Evolutionary conservation across 2,797 vertebrate species (phyloP), one percentile per base, ranked within the genome.

Genomic region (Agapornis canus): DNA sequence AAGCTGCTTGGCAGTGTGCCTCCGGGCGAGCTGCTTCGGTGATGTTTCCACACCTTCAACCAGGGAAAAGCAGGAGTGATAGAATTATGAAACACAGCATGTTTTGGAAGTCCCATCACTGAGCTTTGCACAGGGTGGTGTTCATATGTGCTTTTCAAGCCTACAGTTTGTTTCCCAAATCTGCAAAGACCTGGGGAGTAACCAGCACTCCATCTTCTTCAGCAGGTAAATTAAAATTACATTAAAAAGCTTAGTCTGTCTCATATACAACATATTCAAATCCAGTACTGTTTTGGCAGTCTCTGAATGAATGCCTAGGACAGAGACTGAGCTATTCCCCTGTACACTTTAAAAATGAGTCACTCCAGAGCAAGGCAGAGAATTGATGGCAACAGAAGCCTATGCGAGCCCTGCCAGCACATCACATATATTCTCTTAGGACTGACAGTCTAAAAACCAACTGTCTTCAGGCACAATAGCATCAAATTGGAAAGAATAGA

Each of bases 1-100:
- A 92, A 96, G 78, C 75, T 69, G 23, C 66, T 95, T 96, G 94
- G 94, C 91, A 92, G 73, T 3, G 0, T 92, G 65, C 94, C 91
- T 94, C 0, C 4, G 39, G 47, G 59, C 1, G 0, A 94, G 61
- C 40, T 76, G 54, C 87, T 96, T 85, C 89, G 40, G 0, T 79
- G 82, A 60, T n/a, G 60, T 87, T 92, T 95, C 66, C 82, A 90
- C 39, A 82, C 61, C 73, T 94, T 94, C 70, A 82, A 23, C 37
- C 66, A 71, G 52, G 51, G 66, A 89, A 69, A 89, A 94, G 82
- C 31, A 66, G 59, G 52, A 90, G 60, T 37, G 25, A 52, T 47
- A 35, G 66, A 32, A 71, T 95, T 92, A 77, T 56, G 87, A 91
- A 95, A 94, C 9, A 10, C 43, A 63, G 60, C 27, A 15, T 90